A percentile compares a stretch with the other conserved stretches of the same genome.
phyloP scores from a whole-genome alignment of 1,140 invertebrate genomes.

The Drosophila truncata region DNA sequence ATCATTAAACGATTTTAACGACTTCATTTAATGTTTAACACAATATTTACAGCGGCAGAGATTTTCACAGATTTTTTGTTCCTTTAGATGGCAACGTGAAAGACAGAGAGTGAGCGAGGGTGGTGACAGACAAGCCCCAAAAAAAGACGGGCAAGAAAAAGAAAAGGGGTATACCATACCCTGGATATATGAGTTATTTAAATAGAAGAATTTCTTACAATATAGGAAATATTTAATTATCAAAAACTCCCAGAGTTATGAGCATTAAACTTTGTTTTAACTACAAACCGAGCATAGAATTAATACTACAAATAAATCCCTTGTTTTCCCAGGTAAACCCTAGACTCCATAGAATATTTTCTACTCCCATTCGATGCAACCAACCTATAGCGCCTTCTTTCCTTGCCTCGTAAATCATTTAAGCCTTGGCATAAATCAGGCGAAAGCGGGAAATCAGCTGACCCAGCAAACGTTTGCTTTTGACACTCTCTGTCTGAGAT shows the following conservation, averaged over 20 bases:
- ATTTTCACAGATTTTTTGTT: slow-evolving; percentile 22
- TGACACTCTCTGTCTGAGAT: slow-evolving; percentile 26
- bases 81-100: not conserved
- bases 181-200: not conserved
- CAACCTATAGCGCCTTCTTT: not conserved
- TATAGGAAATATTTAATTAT: not conserved
- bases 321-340: not conserved
- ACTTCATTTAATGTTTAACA: slow-evolving; percentile 82
- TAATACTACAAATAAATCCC: not conserved
- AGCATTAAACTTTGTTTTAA: not conserved
- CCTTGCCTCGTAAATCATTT: slow-evolving; percentile 27
- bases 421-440: slow-evolving; percentile 31
- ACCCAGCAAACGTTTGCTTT: slow-evolving; percentile 22
- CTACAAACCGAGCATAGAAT: not conserved
- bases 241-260: not conserved
- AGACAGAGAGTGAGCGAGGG: not conserved
- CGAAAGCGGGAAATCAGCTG: slow-evolving; percentile 38
- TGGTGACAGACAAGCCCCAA: slow-evolving; percentile 10
- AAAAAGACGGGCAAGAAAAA: slow-evolving; percentile 1
- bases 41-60: slow-evolving; percentile 68
- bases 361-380: not conserved
- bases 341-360: not conserved
- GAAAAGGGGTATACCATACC: not conserved
- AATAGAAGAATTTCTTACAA: not conserved
- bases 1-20: slow-evolving; percentile 82